phyloP scores from a whole-genome alignment of 2,888 invertebrate genomes.

The Cerceris ruficornis region DNA sequence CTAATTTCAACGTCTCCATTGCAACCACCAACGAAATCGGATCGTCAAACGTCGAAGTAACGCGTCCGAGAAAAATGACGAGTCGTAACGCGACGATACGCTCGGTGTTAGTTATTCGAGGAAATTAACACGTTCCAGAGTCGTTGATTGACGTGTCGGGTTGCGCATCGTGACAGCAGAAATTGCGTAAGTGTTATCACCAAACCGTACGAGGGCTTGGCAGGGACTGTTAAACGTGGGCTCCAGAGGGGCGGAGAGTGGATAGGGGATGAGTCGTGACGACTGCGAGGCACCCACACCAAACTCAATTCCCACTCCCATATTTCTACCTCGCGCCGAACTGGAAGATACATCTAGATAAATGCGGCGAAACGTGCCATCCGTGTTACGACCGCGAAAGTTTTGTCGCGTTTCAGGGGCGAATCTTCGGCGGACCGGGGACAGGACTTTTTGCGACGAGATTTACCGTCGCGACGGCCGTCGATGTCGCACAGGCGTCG shows the following conservation, averaged over 20 bases:
- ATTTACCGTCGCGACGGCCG: constrained; percentile 54
- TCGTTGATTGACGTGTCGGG: constrained; percentile 45
- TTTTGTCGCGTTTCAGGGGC: constrained; percentile 56
- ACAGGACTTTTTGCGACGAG: constrained; percentile 41
- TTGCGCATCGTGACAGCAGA: constrained; percentile 45
- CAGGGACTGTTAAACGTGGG: constrained; percentile 10
- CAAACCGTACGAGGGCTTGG: constrained; percentile 23
- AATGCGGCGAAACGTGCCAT: constrained; percentile 79
- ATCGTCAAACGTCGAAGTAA: constrained; percentile 6
- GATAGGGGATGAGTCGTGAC: constrained; percentile 17
- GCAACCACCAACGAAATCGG: not conserved
- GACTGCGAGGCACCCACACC: constrained; percentile 34
- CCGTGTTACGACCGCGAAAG: constrained; percentile 53
- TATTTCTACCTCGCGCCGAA: constrained; percentile 74
- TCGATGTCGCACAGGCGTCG: constrained; percentile 44
- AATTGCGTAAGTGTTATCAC: constrained; percentile 53
- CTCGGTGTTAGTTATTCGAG: constrained; percentile 28
- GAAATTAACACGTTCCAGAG: constrained; percentile 56
- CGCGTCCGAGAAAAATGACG: constrained; percentile 13
- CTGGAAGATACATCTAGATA: constrained; percentile 79
- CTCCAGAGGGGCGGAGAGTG: constrained; percentile 13
- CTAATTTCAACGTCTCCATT: too few relatives aligned
- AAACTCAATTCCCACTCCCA: constrained; percentile 72
- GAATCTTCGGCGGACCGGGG: constrained; percentile 14
- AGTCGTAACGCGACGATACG: not conserved